Evolutionary conservation across 2,888 invertebrate species (phyloP).

Genomic region (Brachyopa scutellaris): DNA sequence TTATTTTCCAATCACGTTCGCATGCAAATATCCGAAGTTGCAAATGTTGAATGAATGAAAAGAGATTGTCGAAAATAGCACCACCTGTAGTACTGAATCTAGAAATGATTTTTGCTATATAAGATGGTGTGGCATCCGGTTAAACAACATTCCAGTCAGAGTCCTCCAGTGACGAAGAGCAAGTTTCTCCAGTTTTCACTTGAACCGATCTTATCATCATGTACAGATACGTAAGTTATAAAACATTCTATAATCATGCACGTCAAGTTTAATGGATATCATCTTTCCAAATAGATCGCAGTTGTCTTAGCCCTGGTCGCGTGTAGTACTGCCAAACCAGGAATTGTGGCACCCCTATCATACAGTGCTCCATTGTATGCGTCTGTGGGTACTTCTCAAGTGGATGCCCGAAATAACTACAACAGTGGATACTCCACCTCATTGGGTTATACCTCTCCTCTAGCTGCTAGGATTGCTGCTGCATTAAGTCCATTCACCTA

Average conservation of each 20-base stretch:
- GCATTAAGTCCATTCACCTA: constrained; percentile 21
- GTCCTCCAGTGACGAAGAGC: neutral
- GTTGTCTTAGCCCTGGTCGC: constrained; percentile 76
- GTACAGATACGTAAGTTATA: constrained; percentile 44
- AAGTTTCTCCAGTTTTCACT: neutral
- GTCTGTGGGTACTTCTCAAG: constrained; percentile 78
- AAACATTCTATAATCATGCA: neutral
- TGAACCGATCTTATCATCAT: constrained; percentile 7
- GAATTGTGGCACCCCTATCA: constrained; percentile 77
- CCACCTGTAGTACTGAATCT: neutral
- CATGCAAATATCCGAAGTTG: constrained; percentile 44
- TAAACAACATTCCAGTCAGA: constrained; percentile 24
- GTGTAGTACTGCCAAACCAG: constrained; percentile 74
- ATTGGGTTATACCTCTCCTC: constrained; percentile 77
- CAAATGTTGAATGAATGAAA: constrained; percentile 21
- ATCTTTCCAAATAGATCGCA: constrained; percentile 71
- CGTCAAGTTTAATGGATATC: neutral
- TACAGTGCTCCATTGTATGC: constrained; percentile 82
- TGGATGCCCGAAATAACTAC: constrained; percentile 79
- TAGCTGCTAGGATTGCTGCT: constrained; percentile 77
- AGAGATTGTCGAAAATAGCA: constrained; percentile 17
- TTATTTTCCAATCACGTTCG: constrained; percentile 50
- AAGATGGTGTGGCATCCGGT: constrained; percentile 34
- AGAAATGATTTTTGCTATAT: constrained; percentile 35
- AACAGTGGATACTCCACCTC: constrained; percentile 79